Conservation (phyloP, 92 coral and sea anemone genomes). For the Zoanthus sansibaricus region DNA sequence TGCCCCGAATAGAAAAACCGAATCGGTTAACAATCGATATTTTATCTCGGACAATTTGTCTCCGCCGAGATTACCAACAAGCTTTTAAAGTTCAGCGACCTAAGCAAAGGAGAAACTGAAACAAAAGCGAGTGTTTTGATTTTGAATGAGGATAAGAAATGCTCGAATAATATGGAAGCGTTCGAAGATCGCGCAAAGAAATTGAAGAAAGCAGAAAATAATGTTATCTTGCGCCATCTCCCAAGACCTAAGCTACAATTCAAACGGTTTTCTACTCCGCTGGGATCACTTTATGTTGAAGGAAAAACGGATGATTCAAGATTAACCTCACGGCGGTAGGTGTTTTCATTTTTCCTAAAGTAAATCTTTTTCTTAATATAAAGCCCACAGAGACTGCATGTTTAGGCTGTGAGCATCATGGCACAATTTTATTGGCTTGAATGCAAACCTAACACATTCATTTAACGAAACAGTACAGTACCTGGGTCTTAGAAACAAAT, state of each 20-base stretch:
- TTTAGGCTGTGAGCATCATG: background rate
- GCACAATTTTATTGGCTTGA: background rate
- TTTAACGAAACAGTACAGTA: background rate
- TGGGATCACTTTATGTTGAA: conserved; percentile 69
- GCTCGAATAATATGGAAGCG: background rate
- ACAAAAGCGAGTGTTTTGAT: conserved; percentile 27
- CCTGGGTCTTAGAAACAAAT: conserved; percentile 10
- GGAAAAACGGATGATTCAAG: conserved; percentile 79
- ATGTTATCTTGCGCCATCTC: conserved; percentile 41
- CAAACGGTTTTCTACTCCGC: conserved; percentile 70
- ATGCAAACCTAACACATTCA: background rate
- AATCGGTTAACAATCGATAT: conserved; percentile 4
- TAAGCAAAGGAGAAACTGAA: background rate
- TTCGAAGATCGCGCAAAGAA: conserved; percentile 14
- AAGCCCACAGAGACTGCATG: background rate
- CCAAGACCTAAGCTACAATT: conserved; percentile 63
- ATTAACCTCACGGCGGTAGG: conserved; percentile 56
- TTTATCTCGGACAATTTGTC: background rate
- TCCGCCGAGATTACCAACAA: conserved; percentile 8
- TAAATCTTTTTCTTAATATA: background rate
- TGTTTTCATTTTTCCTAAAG: background rate
- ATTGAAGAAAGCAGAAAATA: conserved; percentile 17
- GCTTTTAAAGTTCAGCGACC: conserved; percentile 33
- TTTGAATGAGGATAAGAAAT: conserved; percentile 12
- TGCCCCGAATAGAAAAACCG: background rate